Evolutionary conservation across 1,140 invertebrate species (phyloP), one percentile per base, ranked within the genome.

Genomic region (Drosophila novamexicana): DNA sequence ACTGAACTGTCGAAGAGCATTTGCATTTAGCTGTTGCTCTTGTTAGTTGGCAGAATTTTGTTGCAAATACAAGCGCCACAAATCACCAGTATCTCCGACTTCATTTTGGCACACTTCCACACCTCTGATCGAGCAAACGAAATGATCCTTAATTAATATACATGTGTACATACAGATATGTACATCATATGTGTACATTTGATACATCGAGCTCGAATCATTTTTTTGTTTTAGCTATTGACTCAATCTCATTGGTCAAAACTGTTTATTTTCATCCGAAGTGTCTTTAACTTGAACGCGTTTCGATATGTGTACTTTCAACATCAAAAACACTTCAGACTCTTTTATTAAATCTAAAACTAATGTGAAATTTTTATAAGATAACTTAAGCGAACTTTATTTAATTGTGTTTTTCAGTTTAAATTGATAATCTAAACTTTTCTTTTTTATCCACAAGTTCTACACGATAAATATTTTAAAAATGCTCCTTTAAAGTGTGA

Each of bases 1-100:
- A 73, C 42, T 40, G 16, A 1, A 36, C 40, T 57, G 18, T 59
- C 39, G 37, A 40, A 12, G 16, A 68, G 72, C 59, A 76, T 77
- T 67, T 63, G 62, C 56, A 71, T 82, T 75, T 77, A 39, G 52
- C 73, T 76, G 37, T 40, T 44, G 40, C 34, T 50, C 4, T 29
- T 29, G 22, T n/a, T 34, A 34, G 32, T 54, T 56, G 10, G 40
- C 32, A 34, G 54, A 16, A 29, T 22, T 37, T 14, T 7, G 56
- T 29, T 42, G 45, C 22, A 14, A 40, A 12, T 50, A 42, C 5
- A 37, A 39, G 22, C 22, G 22, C 22, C 22, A 22, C 22, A 22
- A 22, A 22, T 22, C 22, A 18, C 18, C 8, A 36, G 22, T 5
- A 29, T 5, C 22, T 5, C 3, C 22, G 4, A 5, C 3, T 29